phyloP scores from a whole-genome alignment of 2,888 invertebrate species.

The Microdon myrmicae region DNA sequence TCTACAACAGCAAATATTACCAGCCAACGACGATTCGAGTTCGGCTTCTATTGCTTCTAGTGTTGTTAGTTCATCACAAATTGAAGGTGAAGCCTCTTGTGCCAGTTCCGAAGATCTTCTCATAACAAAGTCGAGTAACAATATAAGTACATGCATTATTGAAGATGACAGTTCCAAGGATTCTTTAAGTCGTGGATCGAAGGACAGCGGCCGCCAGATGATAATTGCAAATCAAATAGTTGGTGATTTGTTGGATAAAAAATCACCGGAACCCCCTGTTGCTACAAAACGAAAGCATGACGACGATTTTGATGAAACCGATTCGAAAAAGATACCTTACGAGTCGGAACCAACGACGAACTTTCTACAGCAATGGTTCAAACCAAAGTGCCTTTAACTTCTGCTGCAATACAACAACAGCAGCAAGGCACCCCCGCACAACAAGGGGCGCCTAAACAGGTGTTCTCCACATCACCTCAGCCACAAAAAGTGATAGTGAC shows the following conservation, averaged over 20 bases:
- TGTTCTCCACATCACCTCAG: slow-evolving; percentile 59
- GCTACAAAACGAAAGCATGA: slow-evolving; percentile 59
- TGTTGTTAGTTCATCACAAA: slow-evolving; percentile 66
- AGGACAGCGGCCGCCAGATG: slow-evolving; percentile 57
- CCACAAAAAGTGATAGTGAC: slow-evolving; percentile 73
- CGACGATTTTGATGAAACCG: slow-evolving; percentile 45
- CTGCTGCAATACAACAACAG: slow-evolving; percentile 75
- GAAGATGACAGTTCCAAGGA: slow-evolving; percentile 72
- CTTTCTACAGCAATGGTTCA: no score
- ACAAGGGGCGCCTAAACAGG: slow-evolving; percentile 57
- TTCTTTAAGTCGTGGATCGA: slow-evolving; percentile 55
- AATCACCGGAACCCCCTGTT: slow-evolving; percentile 69
- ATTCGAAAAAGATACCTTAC: slow-evolving; percentile 45
- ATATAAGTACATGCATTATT: slow-evolving; percentile 57
- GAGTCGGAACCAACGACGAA: slow-evolving; percentile 55
- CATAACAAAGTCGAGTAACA: slow-evolving; percentile 67
- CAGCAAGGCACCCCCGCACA: slow-evolving; percentile 68
- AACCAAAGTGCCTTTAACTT: no score
- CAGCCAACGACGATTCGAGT: slow-evolving; percentile 59
- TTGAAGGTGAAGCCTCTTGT: slow-evolving; percentile 71
- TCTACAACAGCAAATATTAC: slow-evolving; percentile 32
- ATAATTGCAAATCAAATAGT: slow-evolving; percentile 77
- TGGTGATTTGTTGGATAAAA: slow-evolving; percentile 84
- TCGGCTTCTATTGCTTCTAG: slow-evolving; percentile 71
- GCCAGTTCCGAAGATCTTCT: slow-evolving; percentile 74